These are phyloP conservation scores for Seriola aureovittata DNA, from an alignment of 2,113 vertebrate genomes.

Conservation along the genomic window DNA sequence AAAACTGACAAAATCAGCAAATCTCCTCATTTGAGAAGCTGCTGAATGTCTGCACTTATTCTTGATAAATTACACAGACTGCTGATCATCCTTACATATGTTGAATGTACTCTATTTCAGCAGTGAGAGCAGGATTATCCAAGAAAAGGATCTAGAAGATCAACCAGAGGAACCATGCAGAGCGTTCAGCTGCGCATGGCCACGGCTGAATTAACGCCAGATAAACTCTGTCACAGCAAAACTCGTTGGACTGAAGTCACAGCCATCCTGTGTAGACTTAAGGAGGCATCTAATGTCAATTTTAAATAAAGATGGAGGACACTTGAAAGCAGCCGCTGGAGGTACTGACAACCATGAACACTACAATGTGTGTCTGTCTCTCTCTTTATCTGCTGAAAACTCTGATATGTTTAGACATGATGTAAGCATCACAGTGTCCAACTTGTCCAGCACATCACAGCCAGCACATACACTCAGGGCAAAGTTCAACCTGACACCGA, in stretches of 20 bases:
- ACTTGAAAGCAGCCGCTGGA: background rate
- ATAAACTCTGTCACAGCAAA: background rate
- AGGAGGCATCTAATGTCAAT: background rate
- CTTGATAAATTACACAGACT: too few relatives aligned
- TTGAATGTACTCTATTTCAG: slow-evolving; percentile 26
- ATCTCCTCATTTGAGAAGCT: background rate
- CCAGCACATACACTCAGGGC: background rate
- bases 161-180: slow-evolving; percentile 28
- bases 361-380: background rate
- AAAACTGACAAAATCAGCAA: background rate
- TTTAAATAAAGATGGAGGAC: background rate
- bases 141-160: slow-evolving; percentile 36
- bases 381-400: background rate
- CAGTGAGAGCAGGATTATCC: slow-evolving; percentile 61
- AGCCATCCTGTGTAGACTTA: background rate
- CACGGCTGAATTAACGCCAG: slow-evolving; percentile 1
- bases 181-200: slow-evolving; percentile 1
- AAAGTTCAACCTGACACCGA: slow-evolving; percentile 35
- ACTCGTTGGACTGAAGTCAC: background rate
- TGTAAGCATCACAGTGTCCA: background rate
- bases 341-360: background rate
- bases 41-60: background rate
- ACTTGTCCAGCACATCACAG: slow-evolving; percentile 31
- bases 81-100: slow-evolving; percentile 10
- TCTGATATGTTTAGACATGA: slow-evolving; percentile 2